Percentiles rank a stretch among this genome's conserved stretches.
Conservation (phyloP, 1,140 invertebrate genomes). For the Drosophila suzukii region DNA sequence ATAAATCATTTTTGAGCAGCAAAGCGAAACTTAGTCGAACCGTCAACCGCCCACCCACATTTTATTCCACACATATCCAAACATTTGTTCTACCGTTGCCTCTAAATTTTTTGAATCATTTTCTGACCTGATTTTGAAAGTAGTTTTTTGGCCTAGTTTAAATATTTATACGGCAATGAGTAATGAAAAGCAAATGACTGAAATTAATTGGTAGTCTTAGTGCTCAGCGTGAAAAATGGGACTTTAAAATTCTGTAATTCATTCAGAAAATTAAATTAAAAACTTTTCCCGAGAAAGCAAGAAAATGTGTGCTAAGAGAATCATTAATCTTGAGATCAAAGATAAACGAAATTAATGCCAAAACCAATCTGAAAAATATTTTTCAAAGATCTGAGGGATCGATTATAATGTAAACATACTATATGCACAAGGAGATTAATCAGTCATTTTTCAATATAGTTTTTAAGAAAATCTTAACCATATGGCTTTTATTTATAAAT, state of each 20-base stretch:
- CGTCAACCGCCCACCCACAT: conserved; percentile 46
- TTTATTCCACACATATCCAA: conserved; percentile 45
- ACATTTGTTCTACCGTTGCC: conserved; percentile 56
- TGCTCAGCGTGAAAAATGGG: conserved; percentile 1
- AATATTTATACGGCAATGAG: conserved; percentile 45
- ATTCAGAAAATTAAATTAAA: conserved; percentile 9
- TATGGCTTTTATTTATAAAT: background rate
- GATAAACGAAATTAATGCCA: conserved; percentile 19
- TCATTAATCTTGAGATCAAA: conserved; percentile 36
- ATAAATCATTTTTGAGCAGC: conserved; percentile 68
- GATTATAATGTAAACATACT: conserved; percentile 8
- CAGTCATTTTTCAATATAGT: background rate
- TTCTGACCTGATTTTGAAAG: conserved; percentile 36
- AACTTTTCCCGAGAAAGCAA: background rate
- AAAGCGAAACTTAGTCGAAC: conserved; percentile 40
- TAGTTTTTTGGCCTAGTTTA: conserved; percentile 42
- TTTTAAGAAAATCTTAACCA: too few species aligned
- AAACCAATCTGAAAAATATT: conserved; percentile 12
- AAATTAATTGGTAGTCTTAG: conserved; percentile 4
- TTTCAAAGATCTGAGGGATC: conserved; percentile 20
- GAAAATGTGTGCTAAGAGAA: conserved; percentile 9
- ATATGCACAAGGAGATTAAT: background rate
- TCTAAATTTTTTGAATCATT: conserved; percentile 19
- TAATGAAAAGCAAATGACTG: conserved; percentile 25
- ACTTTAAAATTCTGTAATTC: conserved; percentile 29